A percentile compares a stretch with the other conserved stretches of the same genome.
Evolutionary conservation across 2,113 vertebrate species (phyloP).

Genomic region (Australoheros scitulus): DNA sequence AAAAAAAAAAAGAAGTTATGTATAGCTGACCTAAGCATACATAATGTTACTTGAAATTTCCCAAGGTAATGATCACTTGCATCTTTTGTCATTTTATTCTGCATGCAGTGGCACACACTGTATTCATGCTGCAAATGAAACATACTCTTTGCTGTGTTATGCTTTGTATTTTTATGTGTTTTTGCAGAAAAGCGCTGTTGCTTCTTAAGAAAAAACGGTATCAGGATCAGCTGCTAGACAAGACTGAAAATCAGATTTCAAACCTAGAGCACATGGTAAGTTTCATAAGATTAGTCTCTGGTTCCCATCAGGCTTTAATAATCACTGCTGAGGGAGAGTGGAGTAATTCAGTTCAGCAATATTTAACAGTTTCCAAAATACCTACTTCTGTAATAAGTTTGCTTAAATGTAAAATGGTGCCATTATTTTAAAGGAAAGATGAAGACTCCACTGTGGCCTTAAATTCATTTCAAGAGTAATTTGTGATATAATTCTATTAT

Average conservation of each 20-base stretch:
- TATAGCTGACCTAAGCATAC: neutral
- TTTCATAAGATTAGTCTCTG: neutral
- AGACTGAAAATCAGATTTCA: constrained; percentile 91
- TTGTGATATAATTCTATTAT: neutral
- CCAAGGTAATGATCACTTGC: neutral
- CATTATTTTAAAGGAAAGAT: too few species aligned
- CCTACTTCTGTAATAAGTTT: neutral
- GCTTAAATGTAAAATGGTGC: neutral
- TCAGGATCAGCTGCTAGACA: constrained; percentile 90
- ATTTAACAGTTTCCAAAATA: constrained; percentile 2
- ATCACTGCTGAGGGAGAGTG: neutral
- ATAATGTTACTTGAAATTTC: neutral
- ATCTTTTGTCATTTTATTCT: neutral
- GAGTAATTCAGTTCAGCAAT: neutral
- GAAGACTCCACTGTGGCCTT: neutral
- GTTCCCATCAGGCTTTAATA: neutral
- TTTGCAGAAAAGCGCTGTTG: constrained; percentile 86
- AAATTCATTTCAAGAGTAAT: neutral
- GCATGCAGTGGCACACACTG: neutral
- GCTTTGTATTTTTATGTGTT: neutral
- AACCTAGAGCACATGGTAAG: constrained; percentile 92
- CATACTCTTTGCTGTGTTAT: neutral
- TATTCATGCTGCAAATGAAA: neutral
- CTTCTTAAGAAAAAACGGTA: constrained; percentile 94
- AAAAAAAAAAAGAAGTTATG: neutral